These are phyloP conservation scores for Charaxes varanes DNA, from an alignment of 1,140 invertebrate species.

Conservation along the genomic window DNA sequence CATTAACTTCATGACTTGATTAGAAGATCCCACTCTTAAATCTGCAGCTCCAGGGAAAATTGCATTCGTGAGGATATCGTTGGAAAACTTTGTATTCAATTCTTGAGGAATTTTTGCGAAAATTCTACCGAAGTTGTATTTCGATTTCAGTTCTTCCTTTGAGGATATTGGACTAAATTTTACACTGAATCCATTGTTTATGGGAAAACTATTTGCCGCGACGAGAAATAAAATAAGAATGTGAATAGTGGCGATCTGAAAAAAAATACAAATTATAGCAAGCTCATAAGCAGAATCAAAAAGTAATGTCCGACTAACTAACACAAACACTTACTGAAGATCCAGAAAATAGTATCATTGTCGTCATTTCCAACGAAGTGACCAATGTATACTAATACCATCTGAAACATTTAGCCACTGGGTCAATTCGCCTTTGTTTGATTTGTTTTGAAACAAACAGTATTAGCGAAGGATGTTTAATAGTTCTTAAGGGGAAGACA, in stretches of 20 bases:
- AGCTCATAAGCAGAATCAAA: conserved; percentile 5
- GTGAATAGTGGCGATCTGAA: conserved; percentile 11
- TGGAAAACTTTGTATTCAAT: conserved; percentile 4
- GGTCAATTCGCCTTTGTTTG: conserved; percentile 16
- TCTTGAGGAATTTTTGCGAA: conserved; percentile 45
- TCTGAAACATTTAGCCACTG: not conserved
- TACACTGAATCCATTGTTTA: conserved; percentile 41
- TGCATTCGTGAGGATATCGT: conserved; percentile 20
- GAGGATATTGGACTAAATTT: conserved; percentile 33
- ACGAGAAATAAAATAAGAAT: not conserved
- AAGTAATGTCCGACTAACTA: not conserved
- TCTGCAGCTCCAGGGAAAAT: conserved; percentile 22
- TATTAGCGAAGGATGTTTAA: conserved; percentile 21
- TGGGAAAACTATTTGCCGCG: conserved; percentile 23
- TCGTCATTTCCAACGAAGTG: conserved; percentile 3
- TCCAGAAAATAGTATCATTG: conserved; percentile 6
- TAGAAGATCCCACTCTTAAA: conserved; percentile 30
- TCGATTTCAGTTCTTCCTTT: conserved; percentile 32
- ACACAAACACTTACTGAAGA: conserved; percentile 3
- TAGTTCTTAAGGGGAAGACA: conserved; percentile 9
- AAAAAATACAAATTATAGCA: not conserved
- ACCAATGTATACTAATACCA: conserved; percentile 4
- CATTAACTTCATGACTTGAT: conserved; percentile 39
- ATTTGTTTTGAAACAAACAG: conserved; percentile 21
- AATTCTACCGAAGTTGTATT: conserved; percentile 27